phyloP scores from a whole-genome alignment of 2,888 invertebrate genomes.

The Acleris holmiana region DNA sequence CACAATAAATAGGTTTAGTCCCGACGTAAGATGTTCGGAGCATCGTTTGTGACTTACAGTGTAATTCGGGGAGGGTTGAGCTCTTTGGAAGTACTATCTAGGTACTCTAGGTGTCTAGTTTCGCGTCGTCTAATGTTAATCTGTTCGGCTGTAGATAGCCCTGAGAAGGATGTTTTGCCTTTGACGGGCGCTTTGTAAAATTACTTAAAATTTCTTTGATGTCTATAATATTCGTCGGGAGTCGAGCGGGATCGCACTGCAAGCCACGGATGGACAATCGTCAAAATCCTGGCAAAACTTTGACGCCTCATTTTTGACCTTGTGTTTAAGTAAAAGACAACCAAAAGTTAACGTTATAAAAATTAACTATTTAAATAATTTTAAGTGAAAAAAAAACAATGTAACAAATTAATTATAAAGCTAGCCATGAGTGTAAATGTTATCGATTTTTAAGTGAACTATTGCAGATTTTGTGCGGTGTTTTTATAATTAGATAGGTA shows the following conservation, averaged over 20 bases:
- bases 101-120: neutral
- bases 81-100: neutral
- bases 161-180: conserved; percentile 8
- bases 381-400: conserved; percentile 77
- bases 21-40: conserved; percentile 43
- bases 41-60: conserved; percentile 51
- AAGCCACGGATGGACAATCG: conserved; percentile 61
- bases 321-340: conserved; percentile 81
- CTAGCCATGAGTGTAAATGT: conserved; percentile 84
- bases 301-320: conserved; percentile 75
- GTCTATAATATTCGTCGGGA: conserved; percentile 30
- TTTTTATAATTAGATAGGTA: conserved; percentile 85
- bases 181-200: conserved; percentile 30
- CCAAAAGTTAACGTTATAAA: conserved; percentile 83
- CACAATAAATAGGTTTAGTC: conserved; percentile 60
- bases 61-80: conserved; percentile 36
- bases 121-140: conserved; percentile 23
- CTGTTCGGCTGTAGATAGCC: conserved; percentile 35
- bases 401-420: conserved; percentile 84
- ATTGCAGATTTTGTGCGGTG: conserved; percentile 83
- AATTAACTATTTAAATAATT: conserved; percentile 81
- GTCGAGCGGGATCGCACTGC: conserved; percentile 32
- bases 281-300: conserved; percentile 71
- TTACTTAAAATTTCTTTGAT: conserved; percentile 30
- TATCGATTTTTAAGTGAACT: conserved; percentile 82